Conservation (phyloP, 2,113 vertebrate species). For the Salvelinus namaycush region DNA sequence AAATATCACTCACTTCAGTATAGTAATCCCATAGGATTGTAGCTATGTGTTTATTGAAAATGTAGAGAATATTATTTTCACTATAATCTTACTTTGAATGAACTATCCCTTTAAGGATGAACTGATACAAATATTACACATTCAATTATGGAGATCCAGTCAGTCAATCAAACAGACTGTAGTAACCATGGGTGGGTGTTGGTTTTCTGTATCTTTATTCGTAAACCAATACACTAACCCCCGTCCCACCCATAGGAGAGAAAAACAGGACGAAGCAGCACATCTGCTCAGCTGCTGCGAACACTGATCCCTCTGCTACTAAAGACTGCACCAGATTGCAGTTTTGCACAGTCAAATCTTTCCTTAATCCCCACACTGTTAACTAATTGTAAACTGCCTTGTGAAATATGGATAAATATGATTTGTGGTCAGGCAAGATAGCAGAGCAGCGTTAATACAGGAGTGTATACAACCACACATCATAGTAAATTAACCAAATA, state of each 20-base stretch:
- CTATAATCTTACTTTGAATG: too few relatives aligned
- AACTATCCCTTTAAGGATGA: too few relatives aligned
- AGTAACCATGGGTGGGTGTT: background rate
- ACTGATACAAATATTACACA: too few relatives aligned
- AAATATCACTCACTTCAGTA: too few relatives aligned
- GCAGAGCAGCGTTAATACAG: constrained; percentile 16
- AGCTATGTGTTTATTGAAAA: too few relatives aligned
- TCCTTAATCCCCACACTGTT: constrained; percentile 69
- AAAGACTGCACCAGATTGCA: constrained; percentile 68
- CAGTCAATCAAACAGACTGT: too few relatives aligned
- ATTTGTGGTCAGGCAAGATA: constrained; percentile 42
- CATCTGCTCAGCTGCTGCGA: constrained; percentile 30
- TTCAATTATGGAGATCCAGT: too few relatives aligned
- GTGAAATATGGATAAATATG: constrained; percentile 60
- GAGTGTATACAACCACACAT: too few relatives aligned
- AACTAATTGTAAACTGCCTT: constrained; percentile 69
- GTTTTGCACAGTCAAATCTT: constrained; percentile 63
- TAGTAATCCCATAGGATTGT: too few relatives aligned
- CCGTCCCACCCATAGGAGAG: constrained; percentile 1
- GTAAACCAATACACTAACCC: background rate
- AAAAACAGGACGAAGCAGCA: constrained; percentile 60
- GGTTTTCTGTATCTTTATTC: background rate
- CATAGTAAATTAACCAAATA: too few relatives aligned
- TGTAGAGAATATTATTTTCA: too few relatives aligned
- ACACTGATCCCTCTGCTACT: constrained; percentile 62